Conservation (phyloP, 2,797 vertebrate species). For the Etheostoma nigrum region DNA sequence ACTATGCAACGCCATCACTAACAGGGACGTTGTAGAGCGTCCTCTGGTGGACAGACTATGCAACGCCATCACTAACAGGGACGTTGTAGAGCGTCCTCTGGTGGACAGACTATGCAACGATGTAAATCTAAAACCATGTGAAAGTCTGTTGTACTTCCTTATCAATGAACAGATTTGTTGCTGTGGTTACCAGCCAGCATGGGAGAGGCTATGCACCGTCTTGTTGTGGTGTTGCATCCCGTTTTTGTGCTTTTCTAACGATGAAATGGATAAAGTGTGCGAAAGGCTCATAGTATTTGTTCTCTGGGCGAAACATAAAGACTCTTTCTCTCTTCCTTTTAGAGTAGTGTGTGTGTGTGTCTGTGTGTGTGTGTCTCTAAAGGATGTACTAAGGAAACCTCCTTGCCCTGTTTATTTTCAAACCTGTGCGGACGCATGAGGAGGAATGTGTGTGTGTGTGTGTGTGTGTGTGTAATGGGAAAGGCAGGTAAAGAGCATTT, state of each 20-base stretch:
- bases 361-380: slow-evolving; percentile 1
- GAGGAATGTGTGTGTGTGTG: slow-evolving; percentile 9
- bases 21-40: too few species aligned
- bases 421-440: slow-evolving; percentile 38
- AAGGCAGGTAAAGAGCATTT: slow-evolving; percentile 66
- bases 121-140: too few species aligned
- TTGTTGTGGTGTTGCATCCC: not conserved
- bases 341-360: slow-evolving; percentile 11
- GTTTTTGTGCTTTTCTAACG: not conserved
- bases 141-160: too few species aligned
- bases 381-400: slow-evolving; percentile 56
- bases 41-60: too few species aligned
- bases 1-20: too few species aligned
- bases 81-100: too few species aligned
- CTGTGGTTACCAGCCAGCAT: not conserved
- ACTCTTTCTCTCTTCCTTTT: slow-evolving; percentile 31
- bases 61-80: too few species aligned
- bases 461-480: slow-evolving; percentile 31
- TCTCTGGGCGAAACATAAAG: not conserved
- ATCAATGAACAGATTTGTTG: not conserved
- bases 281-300: not conserved
- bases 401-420: slow-evolving; percentile 72
- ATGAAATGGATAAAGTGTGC: not conserved
- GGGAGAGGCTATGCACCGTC: not conserved
- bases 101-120: too few species aligned